These are phyloP conservation scores for Amblyteles armatorius DNA, from an alignment of 2,888 invertebrate species.

Conservation along the genomic window DNA sequence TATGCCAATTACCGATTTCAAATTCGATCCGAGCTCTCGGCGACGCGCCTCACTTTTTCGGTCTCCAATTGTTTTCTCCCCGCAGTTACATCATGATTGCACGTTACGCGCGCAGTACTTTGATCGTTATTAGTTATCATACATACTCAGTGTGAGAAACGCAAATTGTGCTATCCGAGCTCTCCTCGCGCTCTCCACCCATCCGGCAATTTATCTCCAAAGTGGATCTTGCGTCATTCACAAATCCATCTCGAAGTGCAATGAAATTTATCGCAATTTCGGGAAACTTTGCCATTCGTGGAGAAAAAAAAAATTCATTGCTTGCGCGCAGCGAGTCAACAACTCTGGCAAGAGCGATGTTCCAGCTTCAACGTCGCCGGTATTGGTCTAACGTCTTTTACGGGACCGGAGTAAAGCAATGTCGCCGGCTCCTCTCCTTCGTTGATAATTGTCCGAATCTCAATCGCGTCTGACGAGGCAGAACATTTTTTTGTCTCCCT, in stretches of 20 bases:
- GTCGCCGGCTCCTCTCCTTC: not conserved
- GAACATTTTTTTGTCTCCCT: constrained; percentile 14
- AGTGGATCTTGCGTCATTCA: constrained; percentile 35
- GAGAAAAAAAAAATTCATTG: not conserved
- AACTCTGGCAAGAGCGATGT: not conserved
- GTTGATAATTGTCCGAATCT: constrained; percentile 46
- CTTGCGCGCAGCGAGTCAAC: not conserved
- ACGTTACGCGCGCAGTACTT: constrained; percentile 31
- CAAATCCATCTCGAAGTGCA: not conserved
- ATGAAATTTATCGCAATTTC: constrained; percentile 25
- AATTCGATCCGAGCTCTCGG: not conserved
- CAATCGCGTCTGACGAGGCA: constrained; percentile 43
- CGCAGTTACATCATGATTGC: constrained; percentile 44
- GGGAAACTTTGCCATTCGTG: not conserved
- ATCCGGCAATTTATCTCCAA: constrained; percentile 28
- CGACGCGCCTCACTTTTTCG: not conserved
- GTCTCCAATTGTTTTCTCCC: constrained; percentile 10
- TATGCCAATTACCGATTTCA: constrained; percentile 20
- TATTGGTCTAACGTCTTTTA: not conserved
- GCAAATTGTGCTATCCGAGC: constrained; percentile 12
- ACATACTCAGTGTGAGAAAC: constrained; percentile 14
- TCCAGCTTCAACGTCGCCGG: not conserved
- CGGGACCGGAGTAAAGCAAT: not conserved
- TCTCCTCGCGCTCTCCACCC: not conserved
- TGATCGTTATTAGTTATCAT: constrained; percentile 35